Conservation (phyloP, 2,113 vertebrate species). For the Sphaerodactylus townsendi region DNA sequence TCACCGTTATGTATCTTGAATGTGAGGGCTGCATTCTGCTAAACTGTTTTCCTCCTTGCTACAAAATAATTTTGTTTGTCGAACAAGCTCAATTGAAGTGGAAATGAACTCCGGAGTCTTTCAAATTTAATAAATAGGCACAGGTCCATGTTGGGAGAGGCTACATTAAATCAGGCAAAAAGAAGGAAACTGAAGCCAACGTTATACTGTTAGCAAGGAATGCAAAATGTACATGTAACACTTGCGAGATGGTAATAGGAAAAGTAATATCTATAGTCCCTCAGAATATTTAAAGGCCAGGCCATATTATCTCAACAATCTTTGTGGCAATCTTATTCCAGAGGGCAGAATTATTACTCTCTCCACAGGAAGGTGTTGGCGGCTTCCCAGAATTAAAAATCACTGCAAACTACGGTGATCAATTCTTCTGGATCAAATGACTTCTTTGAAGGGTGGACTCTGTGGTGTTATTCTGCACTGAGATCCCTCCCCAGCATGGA, state of each 20-base stretch:
- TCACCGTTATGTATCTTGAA: slow-evolving; percentile 68
- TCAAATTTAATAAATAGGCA: slow-evolving; percentile 45
- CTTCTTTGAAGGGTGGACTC: too few species aligned
- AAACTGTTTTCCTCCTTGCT: slow-evolving; percentile 71
- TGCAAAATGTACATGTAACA: background rate
- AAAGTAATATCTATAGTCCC: background rate
- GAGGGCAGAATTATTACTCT: too few species aligned
- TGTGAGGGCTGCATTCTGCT: slow-evolving; percentile 49
- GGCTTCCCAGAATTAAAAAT: too few species aligned
- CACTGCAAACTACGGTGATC: too few species aligned
- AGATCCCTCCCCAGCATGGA: too few species aligned
- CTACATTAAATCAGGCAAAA: slow-evolving; percentile 56
- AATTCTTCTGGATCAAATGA: too few species aligned
- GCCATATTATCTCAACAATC: too few species aligned
- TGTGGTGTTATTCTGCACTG: too few species aligned
- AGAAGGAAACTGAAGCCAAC: slow-evolving; percentile 33
- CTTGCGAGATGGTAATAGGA: background rate
- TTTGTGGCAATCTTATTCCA: too few species aligned
- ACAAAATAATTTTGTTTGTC: slow-evolving; percentile 69
- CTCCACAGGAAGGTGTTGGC: too few species aligned
- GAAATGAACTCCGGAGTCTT: slow-evolving; percentile 63
- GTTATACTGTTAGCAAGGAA: slow-evolving; percentile 33
- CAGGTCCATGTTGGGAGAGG: slow-evolving; percentile 36
- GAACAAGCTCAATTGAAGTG: slow-evolving; percentile 65
- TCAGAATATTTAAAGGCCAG: background rate